Evolutionary conservation across 2,888 invertebrate genomes (phyloP), one percentile per base, ranked within the genome.

Genomic region (Cataglyphis rosenhaueri): DNA sequence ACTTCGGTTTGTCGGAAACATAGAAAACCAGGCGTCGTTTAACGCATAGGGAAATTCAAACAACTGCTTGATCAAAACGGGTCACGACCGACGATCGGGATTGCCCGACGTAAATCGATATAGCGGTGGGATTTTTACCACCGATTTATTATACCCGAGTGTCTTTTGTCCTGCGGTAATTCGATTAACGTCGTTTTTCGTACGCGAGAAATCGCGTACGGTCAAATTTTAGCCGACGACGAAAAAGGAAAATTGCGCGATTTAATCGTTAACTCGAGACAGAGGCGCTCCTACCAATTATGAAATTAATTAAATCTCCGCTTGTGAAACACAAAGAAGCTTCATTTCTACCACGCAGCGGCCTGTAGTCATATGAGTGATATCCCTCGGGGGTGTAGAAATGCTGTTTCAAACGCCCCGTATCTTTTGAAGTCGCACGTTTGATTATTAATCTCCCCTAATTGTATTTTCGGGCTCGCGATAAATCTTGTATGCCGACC

Each of bases 401-500:
- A 70, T 41, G 32, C 44, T 48, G 44, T 38, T 76, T 76, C 78
- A 68, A 78, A 44, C 35, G 6, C 44, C 48, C 48, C n/a, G 38
- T 76, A 21, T 25, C 70, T 70, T 79, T 70, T 70, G 59, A 70
- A 70, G 78, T 70, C 70, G 32, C 70, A 48, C 70, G 21, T 55
- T 79, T 79, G 44, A 82, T 82, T 82, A 81, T 82, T 65, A 65
- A 82, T 82, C 52, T 41, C 25, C 41, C 9, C 41, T 83, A 83
- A 82, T 62, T 81, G 35, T 44, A 21, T 79, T 71, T 32, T 21
- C 71, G n/a, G 44, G 41, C 35, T 29, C 48, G 83, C 55, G 52
- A 83, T 66, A 61, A 70, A 83, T 82, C n/a, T 66, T 32, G 25
- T 61, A 41, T 12, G 32, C n/a, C 25, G 32, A 41, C 18, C 35